A percentile compares a stretch with the other conserved stretches of the same genome.
Evolutionary conservation across 2,113 vertebrate genomes (phyloP).

Genomic region (Hyperopisus bebe): DNA sequence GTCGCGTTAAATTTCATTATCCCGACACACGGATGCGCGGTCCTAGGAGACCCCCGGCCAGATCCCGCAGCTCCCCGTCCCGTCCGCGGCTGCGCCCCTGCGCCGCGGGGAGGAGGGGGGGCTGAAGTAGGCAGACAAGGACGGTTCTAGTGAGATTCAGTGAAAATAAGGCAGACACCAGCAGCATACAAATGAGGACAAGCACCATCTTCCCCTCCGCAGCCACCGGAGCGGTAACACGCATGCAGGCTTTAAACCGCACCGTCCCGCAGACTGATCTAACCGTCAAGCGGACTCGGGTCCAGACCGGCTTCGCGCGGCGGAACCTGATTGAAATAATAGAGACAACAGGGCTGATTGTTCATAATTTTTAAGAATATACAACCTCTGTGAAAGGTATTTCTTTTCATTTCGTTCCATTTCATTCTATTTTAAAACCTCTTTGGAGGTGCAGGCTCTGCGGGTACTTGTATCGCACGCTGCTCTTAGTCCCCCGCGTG

Average conservation of each 20-base stretch:
- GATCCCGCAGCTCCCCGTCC: not conserved
- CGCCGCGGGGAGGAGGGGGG: not conserved
- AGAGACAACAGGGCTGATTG: not conserved
- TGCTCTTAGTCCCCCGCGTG: not conserved
- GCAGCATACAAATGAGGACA: constrained; percentile 12
- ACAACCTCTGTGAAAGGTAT: not conserved
- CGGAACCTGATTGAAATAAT: not conserved
- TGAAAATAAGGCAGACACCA: constrained; percentile 1
- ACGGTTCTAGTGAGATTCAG: constrained; percentile 7
- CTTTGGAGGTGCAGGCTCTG: not conserved
- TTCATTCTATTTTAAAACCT: not conserved
- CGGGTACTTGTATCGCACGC: not conserved
- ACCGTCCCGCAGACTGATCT: not conserved
- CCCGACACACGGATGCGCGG: not conserved
- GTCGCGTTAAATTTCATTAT: constrained; percentile 7
- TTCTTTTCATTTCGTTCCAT: not conserved
- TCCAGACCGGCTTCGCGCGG: not conserved
- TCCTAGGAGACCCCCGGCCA: not conserved
- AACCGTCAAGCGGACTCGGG: not conserved
- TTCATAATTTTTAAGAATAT: not conserved
- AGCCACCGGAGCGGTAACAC: not conserved
- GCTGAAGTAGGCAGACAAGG: constrained; percentile 10
- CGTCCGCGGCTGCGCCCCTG: not conserved
- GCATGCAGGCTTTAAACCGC: not conserved
- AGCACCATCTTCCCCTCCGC: constrained; percentile 3